Percentiles rank a stretch among this genome's conserved stretches.
Conservation (phyloP, 2,888 invertebrate genomes). For the Meliscaeva auricollis region DNA sequence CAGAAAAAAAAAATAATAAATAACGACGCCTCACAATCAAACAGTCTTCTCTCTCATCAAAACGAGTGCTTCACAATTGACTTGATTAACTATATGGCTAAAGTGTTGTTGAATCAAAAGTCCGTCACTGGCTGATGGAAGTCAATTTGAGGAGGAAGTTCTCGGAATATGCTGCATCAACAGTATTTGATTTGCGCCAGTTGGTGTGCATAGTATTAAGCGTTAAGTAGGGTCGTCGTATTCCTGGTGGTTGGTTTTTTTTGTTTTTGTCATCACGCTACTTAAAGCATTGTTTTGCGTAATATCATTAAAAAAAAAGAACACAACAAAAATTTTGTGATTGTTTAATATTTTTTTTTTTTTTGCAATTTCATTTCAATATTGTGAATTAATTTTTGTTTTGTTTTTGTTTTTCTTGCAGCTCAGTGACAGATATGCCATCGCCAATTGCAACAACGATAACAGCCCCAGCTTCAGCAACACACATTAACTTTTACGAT, state of each 20-base stretch:
- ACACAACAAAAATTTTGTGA: neutral
- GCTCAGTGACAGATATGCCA: constrained; percentile 72
- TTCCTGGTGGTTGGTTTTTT: constrained; percentile 8
- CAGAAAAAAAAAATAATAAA: neutral
- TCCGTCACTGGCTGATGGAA: neutral
- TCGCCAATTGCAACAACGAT: constrained; percentile 74
- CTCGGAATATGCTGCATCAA: constrained; percentile 54
- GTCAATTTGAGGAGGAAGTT: constrained; percentile 64
- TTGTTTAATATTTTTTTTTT: neutral
- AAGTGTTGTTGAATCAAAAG: constrained; percentile 29
- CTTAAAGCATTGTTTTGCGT: constrained; percentile 46
- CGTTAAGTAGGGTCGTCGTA: constrained; percentile 43
- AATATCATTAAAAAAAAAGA: constrained; percentile 45
- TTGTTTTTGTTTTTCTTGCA: constrained; percentile 39
- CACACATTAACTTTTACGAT: constrained; percentile 76
- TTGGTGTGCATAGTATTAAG: constrained; percentile 66
- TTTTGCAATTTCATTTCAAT: neutral
- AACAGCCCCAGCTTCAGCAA: constrained; percentile 77
- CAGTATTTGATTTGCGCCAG: constrained; percentile 69
- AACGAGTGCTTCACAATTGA: constrained; percentile 68
- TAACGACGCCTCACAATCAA: constrained; percentile 64
- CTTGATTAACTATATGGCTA: constrained; percentile 62
- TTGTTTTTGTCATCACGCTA: constrained; percentile 1
- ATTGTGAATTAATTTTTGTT: neutral
- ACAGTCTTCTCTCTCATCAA: constrained; percentile 45